A percentile compares a stretch with the other conserved stretches of the same genome.
These are phyloP conservation scores for Smittia aterrima DNA, from an alignment of 2,888 invertebrate species.

Conservation along the genomic window DNA sequence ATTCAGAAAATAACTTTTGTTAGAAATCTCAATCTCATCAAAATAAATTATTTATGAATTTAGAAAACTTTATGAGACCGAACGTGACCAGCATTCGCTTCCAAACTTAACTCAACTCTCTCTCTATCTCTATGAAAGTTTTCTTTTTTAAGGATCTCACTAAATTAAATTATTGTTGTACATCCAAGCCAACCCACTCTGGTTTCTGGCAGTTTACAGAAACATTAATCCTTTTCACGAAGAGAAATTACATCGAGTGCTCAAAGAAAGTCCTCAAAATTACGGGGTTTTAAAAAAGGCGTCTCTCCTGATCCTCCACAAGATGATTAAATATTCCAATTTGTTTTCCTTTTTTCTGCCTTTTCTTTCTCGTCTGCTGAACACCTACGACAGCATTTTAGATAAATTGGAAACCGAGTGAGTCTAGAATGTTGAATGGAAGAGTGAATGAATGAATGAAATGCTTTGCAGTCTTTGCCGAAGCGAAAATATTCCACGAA, in stretches of 20 bases:
- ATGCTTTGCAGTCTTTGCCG: too few relatives aligned
- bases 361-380: neutral
- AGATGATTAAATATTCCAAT: conserved; percentile 8
- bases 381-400: neutral
- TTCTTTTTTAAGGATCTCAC: neutral
- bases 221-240: too few relatives aligned
- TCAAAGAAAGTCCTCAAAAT: too few relatives aligned
- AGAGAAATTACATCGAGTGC: too few relatives aligned
- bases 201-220: too few relatives aligned
- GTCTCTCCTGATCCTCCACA: neutral
- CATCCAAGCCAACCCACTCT: neutral
- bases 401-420: neutral
- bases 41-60: neutral
- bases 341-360: neutral
- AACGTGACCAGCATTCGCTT: neutral
- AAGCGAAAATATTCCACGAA: too few relatives aligned
- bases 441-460: neutral
- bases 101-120: neutral
- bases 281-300: too few relatives aligned
- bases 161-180: conserved; percentile 2
- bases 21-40: too few relatives aligned
- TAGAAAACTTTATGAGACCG: neutral
- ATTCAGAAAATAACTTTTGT: too few relatives aligned
- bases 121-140: neutral
- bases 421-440: neutral